phyloP scores from a whole-genome alignment of 1,140 invertebrate genomes.

The Drosophila funebris region DNA sequence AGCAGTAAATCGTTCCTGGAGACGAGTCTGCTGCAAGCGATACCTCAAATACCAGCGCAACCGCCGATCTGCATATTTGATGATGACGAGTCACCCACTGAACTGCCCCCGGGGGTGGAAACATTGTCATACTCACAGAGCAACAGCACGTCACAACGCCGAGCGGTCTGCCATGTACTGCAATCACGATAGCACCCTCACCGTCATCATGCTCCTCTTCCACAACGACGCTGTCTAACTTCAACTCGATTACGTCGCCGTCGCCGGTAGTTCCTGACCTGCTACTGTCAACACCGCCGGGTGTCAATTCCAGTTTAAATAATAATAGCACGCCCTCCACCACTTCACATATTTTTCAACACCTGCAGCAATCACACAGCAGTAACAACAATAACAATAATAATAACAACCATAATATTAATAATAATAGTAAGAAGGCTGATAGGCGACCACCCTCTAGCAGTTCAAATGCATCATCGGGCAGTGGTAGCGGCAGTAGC shows the following conservation, averaged over 20 bases:
- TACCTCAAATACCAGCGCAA: conserved; percentile 81
- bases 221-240: conserved; percentile 75
- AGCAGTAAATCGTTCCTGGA: conserved; percentile 69
- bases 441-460: conserved; percentile 69
- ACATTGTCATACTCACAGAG: conserved; percentile 65
- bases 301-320: conserved; percentile 69
- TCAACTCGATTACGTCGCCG: conserved; percentile 81
- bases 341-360: conserved; percentile 39
- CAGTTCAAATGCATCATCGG: conserved; percentile 42
- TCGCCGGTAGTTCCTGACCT: conserved; percentile 80
- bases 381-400: conserved; percentile 24
- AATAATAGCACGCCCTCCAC: conserved; percentile 33
- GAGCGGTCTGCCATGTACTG: conserved; percentile 35
- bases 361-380: conserved; percentile 44
- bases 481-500: conserved; percentile 28
- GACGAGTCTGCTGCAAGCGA: conserved; percentile 76
- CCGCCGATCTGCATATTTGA: conserved; percentile 82
- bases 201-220: conserved; percentile 73
- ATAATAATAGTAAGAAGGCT: conserved; percentile 63
- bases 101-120: conserved; percentile 41
- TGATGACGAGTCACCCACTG: conserved; percentile 77
- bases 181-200: conserved; percentile 66
- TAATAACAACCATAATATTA: conserved; percentile 45
- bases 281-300: conserved; percentile 75
- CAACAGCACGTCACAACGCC: conserved; percentile 33